Evolutionary conservation across 2,888 invertebrate genomes (phyloP).

Genomic region (Tiphia femorata): DNA sequence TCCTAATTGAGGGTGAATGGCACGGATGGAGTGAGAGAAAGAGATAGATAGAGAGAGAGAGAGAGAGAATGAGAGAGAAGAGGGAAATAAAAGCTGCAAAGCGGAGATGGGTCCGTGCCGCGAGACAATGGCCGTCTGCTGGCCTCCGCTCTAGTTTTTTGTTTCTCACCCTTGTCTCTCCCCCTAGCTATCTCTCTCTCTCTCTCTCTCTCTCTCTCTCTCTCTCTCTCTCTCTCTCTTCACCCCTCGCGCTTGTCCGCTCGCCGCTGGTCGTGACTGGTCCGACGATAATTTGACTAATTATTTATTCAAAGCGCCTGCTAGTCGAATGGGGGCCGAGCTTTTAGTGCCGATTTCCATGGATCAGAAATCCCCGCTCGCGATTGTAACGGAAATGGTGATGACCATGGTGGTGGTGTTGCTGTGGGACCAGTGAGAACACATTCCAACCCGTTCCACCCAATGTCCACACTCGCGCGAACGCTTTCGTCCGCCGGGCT

Average conservation of each 20-base stretch:
- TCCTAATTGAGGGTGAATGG: conserved; percentile 47
- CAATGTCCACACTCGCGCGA: too few relatives aligned
- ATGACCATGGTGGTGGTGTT: too few relatives aligned
- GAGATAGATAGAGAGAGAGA: conserved; percentile 43
- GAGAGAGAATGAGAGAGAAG: conserved; percentile 22
- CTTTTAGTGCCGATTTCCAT: conserved; percentile 5
- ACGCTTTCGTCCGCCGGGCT: too few relatives aligned
- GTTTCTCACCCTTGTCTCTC: conserved; percentile 10
- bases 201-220: background rate
- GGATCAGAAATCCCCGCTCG: conserved; percentile 1
- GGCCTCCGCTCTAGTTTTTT: conserved; percentile 18
- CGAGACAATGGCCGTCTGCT: conserved; percentile 39
- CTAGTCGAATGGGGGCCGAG: conserved; percentile 1
- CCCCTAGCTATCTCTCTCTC: background rate
- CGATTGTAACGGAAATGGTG: too few relatives aligned
- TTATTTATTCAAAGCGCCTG: conserved; percentile 43
- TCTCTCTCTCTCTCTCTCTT: conserved; percentile 6
- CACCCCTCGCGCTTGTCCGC: conserved; percentile 10
- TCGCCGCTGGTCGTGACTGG: conserved; percentile 3
- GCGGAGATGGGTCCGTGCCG: conserved; percentile 14
- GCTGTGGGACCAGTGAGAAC: too few relatives aligned
- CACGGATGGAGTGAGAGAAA: conserved; percentile 18
- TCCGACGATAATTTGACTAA: conserved; percentile 37
- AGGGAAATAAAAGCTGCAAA: conserved; percentile 28
- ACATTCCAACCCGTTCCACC: too few relatives aligned